phyloP scores from a whole-genome alignment of 2,888 invertebrate genomes.

The Rhorus exstirpatorius region DNA sequence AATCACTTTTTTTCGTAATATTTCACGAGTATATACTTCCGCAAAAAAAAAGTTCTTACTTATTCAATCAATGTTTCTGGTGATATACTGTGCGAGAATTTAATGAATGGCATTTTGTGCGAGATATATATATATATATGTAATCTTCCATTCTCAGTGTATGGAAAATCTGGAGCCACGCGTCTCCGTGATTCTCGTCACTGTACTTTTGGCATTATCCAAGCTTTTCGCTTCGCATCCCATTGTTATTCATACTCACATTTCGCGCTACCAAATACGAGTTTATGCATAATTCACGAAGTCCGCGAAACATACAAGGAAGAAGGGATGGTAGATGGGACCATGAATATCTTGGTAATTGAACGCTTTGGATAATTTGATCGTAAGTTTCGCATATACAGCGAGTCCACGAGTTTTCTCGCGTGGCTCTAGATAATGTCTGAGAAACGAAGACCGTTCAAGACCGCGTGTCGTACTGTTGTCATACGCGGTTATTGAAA shows the following conservation, averaged over 20 bases:
- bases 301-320: constrained; percentile 16
- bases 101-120: constrained; percentile 24
- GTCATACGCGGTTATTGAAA: constrained; percentile 21
- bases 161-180: constrained; percentile 37
- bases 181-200: constrained; percentile 48
- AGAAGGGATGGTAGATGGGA: constrained; percentile 17
- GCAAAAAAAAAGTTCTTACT: not conserved
- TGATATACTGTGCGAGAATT: constrained; percentile 34
- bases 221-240: constrained; percentile 47
- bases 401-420: constrained; percentile 25
- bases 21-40: not conserved
- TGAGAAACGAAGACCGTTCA: constrained; percentile 3
- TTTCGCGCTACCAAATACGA: constrained; percentile 69
- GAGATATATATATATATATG: constrained; percentile 4
- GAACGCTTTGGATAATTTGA: constrained; percentile 73
- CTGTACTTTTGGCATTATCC: constrained; percentile 54
- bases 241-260: constrained; percentile 72
- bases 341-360: constrained; percentile 72
- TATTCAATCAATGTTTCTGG: not conserved
- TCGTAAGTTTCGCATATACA: constrained; percentile 60
- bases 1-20: not conserved
- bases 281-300: constrained; percentile 70
- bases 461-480: not conserved
- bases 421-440: not conserved
- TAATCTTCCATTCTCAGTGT: constrained; percentile 17